These are phyloP conservation scores for Drosophila borealis DNA, from an alignment of 2,888 invertebrate genomes.

Conservation along the genomic window DNA sequence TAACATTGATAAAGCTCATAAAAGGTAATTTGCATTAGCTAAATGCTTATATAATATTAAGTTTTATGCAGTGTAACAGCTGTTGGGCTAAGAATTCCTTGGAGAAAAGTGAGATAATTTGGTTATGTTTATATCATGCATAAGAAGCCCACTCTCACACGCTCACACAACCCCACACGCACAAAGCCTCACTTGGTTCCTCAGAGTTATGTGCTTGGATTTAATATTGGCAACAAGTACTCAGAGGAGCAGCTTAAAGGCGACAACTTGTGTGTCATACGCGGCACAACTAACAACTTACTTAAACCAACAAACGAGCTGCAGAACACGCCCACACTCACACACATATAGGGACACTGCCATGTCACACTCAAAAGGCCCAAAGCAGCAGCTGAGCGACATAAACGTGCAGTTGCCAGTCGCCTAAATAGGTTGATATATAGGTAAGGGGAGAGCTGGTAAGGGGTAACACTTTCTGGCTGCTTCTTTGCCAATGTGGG, in stretches of 20 bases:
- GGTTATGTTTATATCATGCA: slow-evolving; percentile 12
- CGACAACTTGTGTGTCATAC: slow-evolving; percentile 74
- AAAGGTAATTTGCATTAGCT: not conserved
- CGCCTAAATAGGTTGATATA: slow-evolving; percentile 19
- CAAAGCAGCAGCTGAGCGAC: slow-evolving; percentile 57
- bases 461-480: slow-evolving; percentile 30
- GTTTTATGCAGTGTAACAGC: not conserved
- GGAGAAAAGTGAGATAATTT: not conserved
- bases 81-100: not conserved
- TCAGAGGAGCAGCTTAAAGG: slow-evolving; percentile 66
- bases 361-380: slow-evolving; percentile 73
- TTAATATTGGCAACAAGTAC: slow-evolving; percentile 58
- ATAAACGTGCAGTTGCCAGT: slow-evolving; percentile 62
- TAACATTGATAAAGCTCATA: too few relatives aligned
- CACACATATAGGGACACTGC: slow-evolving; percentile 37
- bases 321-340: slow-evolving; percentile 25
- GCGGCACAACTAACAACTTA: slow-evolving; percentile 72
- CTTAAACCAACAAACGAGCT: slow-evolving; percentile 61
- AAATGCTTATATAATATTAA: not conserved
- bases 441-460: not conserved
- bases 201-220: slow-evolving; percentile 27
- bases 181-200: not conserved
- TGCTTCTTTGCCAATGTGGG: slow-evolving; percentile 34
- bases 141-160: slow-evolving; percentile 9
- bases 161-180: not conserved